Percentiles rank a stretch among this genome's conserved stretches.
Conservation (phyloP, 1,140 invertebrate species). For the Aphis craccivora region DNA sequence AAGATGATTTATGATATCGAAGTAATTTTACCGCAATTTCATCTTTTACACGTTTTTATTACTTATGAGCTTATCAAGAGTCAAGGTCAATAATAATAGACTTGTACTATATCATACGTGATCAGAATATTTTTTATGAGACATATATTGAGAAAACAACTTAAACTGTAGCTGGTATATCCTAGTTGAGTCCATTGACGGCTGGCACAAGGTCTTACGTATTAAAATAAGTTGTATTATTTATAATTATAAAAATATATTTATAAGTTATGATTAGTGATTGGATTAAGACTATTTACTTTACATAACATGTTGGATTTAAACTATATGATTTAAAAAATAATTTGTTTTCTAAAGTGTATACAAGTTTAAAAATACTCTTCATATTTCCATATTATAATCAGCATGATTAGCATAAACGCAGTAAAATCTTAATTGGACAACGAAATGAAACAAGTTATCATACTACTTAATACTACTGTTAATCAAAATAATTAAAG, state of each 20-base stretch:
- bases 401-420: neutral
- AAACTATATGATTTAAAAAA: neutral
- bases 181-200: neutral
- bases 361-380: neutral
- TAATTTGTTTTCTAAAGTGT: neutral
- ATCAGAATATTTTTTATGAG: neutral
- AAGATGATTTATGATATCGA: constrained; percentile 17
- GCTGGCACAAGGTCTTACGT: neutral
- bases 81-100: constrained; percentile 34
- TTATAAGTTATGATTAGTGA: neutral
- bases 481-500: neutral
- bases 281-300: neutral
- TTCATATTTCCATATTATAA: neutral
- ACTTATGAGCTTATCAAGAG: constrained; percentile 17
- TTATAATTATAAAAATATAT: neutral
- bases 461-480: no score
- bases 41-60: constrained; percentile 19
- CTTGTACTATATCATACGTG: constrained; percentile 19
- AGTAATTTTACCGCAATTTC: constrained; percentile 49
- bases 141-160: neutral
- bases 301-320: neutral
- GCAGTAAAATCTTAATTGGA: neutral
- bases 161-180: neutral
- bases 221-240: neutral
- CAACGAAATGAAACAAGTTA: neutral